Percentiles rank a stretch among this genome's conserved stretches.
phyloP scores from a whole-genome alignment of 2,888 invertebrate species.

The Drosophila niveifrons region DNA sequence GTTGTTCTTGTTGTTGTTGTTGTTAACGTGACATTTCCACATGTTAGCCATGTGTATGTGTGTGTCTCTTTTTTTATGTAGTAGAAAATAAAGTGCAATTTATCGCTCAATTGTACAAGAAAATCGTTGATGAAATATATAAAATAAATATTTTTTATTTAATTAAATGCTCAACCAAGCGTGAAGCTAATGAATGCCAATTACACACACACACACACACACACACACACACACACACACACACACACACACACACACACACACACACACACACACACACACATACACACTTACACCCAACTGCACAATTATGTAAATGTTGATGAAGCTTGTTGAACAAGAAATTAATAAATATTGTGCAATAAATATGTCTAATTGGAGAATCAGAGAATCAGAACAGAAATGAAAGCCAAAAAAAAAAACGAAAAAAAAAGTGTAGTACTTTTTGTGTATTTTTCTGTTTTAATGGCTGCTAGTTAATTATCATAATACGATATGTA shows the following conservation, averaged over 20 bases:
- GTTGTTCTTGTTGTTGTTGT: constrained; percentile 28
- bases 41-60: constrained; percentile 2
- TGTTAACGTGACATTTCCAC: constrained; percentile 27
- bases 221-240: constrained; percentile 10
- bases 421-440: background rate
- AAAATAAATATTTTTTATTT: constrained; percentile 37
- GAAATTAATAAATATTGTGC: constrained; percentile 26
- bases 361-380: constrained; percentile 33
- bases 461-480: constrained; percentile 48
- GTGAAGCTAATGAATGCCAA: constrained; percentile 34
- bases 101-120: constrained; percentile 23
- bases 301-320: constrained; percentile 11
- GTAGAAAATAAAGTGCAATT: constrained; percentile 35
- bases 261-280: constrained; percentile 21
- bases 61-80: constrained; percentile 12
- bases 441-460: background rate
- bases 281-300: constrained; percentile 11
- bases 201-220: constrained; percentile 21
- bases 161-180: constrained; percentile 29
- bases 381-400: constrained; percentile 21
- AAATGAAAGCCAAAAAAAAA: constrained; percentile 1
- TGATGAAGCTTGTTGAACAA: constrained; percentile 15
- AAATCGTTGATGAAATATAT: constrained; percentile 24
- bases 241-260: constrained; percentile 11
- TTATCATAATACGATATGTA: constrained; percentile 48